phyloP scores from a whole-genome alignment of 1,140 invertebrate genomes.

The Drosophila azteca region DNA sequence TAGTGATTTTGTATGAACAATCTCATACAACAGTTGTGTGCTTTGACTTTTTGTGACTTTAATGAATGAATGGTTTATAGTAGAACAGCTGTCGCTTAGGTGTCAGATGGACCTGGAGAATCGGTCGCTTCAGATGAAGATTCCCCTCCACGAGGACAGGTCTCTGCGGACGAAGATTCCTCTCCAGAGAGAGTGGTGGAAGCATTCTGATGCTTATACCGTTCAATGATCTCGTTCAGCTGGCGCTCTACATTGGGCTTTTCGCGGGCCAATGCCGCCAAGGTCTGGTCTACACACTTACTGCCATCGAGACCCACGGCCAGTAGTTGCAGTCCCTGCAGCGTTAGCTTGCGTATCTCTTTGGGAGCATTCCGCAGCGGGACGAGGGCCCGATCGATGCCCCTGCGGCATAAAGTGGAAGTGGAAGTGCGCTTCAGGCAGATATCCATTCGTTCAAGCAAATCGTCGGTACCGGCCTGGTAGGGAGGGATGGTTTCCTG shows the following conservation, averaged over 20 bases:
- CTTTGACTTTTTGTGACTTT: too few species aligned
- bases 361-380: not conserved
- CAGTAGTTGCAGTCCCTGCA: not conserved
- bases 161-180: too few species aligned
- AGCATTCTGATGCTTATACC: not conserved
- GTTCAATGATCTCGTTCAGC: slow-evolving; percentile 19
- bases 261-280: slow-evolving; percentile 12
- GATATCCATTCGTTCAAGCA: slow-evolving; percentile 12
- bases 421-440: not conserved
- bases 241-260: not conserved
- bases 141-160: too few species aligned
- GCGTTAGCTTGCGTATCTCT: slow-evolving; percentile 6
- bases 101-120: too few species aligned
- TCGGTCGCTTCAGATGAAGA: too few species aligned
- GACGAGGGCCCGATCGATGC: slow-evolving; percentile 3
- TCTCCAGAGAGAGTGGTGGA: not conserved
- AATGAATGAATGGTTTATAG: too few species aligned
- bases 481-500: slow-evolving; percentile 1
- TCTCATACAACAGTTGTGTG: too few species aligned
- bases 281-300: slow-evolving; percentile 13
- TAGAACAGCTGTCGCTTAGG: too few species aligned
- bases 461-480: slow-evolving; percentile 1
- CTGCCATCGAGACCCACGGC: slow-evolving; percentile 3
- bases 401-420: not conserved
- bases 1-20: too few species aligned